These are phyloP conservation scores for Drosophila navojoa DNA, from an alignment of 1,140 invertebrate genomes.

Conservation along the genomic window DNA sequence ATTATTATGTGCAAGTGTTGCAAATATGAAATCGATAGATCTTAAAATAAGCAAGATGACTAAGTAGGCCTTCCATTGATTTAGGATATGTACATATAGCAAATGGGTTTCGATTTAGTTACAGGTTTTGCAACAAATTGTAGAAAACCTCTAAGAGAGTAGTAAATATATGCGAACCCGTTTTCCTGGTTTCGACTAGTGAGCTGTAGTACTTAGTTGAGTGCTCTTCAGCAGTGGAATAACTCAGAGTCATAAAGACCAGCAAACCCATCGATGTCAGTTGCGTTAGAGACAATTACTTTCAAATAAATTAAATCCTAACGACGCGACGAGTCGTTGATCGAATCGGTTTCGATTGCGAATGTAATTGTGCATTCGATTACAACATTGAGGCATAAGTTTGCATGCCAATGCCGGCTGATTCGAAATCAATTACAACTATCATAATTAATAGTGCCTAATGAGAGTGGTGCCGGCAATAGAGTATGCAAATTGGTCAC, in stretches of 20 bases:
- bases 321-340: slow-evolving; percentile 29
- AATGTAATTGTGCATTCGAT: background rate
- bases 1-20: too few species aligned
- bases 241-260: slow-evolving; percentile 28
- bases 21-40: too few species aligned
- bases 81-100: too few species aligned
- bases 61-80: too few species aligned
- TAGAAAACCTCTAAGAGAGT: too few species aligned
- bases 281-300: slow-evolving; percentile 33
- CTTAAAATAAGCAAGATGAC: too few species aligned
- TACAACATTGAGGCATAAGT: slow-evolving; percentile 9
- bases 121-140: too few species aligned
- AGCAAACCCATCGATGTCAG: slow-evolving; percentile 38
- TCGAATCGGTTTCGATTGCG: slow-evolving; percentile 3
- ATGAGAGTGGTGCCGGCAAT: slow-evolving; percentile 37
- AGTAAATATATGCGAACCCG: slow-evolving; percentile 12
- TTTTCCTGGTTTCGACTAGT: slow-evolving; percentile 21
- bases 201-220: slow-evolving; percentile 12
- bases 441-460: slow-evolving; percentile 49
- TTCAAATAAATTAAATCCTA: slow-evolving; percentile 45
- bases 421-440: slow-evolving; percentile 44
- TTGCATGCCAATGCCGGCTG: slow-evolving; percentile 11
- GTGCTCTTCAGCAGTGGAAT: slow-evolving; percentile 31
- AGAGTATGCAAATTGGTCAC: slow-evolving; percentile 51
- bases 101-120: too few species aligned